Conservation (phyloP, 2,797 vertebrate species). For the Hemitrygon akajei region DNA sequence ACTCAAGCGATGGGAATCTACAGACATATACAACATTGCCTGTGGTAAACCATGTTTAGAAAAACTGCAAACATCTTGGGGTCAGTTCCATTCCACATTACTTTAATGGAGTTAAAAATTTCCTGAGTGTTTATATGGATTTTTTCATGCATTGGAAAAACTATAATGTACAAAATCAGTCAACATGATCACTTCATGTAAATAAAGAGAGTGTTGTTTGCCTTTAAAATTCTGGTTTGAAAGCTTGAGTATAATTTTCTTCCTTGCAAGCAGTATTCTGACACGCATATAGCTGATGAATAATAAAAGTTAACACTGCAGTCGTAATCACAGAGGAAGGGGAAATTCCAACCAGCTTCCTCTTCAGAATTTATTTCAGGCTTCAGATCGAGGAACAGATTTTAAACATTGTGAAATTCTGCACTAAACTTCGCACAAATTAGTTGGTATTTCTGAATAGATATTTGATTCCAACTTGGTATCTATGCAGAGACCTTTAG, state of each 20-base stretch:
- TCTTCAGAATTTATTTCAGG: neutral
- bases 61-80: neutral
- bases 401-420: neutral
- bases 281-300: neutral
- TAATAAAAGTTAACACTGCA: neutral
- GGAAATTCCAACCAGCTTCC: neutral
- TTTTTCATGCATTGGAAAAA: neutral
- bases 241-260: neutral
- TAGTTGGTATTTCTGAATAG: neutral
- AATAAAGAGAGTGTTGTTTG: neutral
- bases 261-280: neutral
- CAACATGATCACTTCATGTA: neutral
- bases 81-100: neutral
- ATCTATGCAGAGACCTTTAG: neutral
- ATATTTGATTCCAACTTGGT: neutral
- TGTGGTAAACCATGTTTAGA: conserved; percentile 8
- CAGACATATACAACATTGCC: neutral
- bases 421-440: neutral
- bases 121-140: neutral
- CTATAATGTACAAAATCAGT: neutral
- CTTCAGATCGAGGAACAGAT: neutral
- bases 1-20: neutral
- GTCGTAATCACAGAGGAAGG: neutral
- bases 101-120: neutral
- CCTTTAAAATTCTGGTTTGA: neutral